Evolutionary conservation across 2,888 invertebrate species (phyloP).

Genomic region (Fragum fragum): DNA sequence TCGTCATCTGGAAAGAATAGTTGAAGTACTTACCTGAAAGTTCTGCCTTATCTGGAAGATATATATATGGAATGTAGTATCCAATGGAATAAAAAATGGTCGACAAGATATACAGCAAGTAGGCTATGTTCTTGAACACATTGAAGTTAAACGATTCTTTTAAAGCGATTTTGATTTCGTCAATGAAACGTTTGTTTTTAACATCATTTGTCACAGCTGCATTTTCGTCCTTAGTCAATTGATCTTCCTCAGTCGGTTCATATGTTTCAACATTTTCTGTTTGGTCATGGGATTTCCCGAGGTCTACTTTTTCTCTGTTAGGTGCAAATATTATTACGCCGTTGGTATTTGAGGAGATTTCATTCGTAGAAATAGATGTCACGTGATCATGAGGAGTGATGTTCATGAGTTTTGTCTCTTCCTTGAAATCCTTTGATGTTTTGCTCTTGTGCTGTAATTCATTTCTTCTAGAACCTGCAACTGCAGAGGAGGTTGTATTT

Average conservation of each 20-base stretch:
- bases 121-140: conserved; percentile 89
- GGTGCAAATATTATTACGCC: not conserved
- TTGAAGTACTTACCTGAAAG: conserved; percentile 74
- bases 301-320: not conserved
- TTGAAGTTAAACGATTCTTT: conserved; percentile 18
- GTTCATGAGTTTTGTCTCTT: not conserved
- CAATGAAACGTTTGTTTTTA: not conserved
- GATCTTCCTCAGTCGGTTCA: not conserved
- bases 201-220: not conserved
- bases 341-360: not conserved
- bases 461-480: not conserved
- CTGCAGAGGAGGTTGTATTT: not conserved
- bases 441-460: not conserved
- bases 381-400: not conserved
- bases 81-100: conserved; percentile 97
- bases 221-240: not conserved
- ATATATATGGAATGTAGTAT: conserved; percentile 97
- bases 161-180: not conserved
- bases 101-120: conserved; percentile 94
- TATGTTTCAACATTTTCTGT: not conserved
- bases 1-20: too few relatives aligned
- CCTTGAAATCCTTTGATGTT: not conserved
- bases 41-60: conserved; percentile 91
- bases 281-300: not conserved
- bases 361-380: not conserved